Conservation (phyloP, 1,140 invertebrate genomes). For the Chrysoperla carnea region DNA sequence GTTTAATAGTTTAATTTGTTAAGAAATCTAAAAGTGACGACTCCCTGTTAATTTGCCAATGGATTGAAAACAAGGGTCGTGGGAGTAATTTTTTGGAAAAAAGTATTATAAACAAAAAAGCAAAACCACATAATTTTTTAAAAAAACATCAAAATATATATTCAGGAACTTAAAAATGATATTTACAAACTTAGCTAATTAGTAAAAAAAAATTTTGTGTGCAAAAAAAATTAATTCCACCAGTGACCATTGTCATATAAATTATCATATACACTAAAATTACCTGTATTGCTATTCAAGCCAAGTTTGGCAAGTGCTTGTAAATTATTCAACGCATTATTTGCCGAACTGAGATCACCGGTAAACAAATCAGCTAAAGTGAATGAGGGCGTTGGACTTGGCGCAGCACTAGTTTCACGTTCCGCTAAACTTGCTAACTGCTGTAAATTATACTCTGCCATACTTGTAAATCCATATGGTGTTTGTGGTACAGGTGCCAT, state of each 20-base stretch:
- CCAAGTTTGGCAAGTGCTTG: constrained; percentile 77
- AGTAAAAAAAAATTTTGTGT: constrained; percentile 8
- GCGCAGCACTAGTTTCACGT: constrained; percentile 38
- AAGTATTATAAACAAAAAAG: neutral
- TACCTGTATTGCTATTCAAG: constrained; percentile 39
- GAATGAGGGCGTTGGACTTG: constrained; percentile 42
- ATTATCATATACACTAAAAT: neutral
- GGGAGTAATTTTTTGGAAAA: no score
- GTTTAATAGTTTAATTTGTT: no score
- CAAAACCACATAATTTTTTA: constrained; percentile 2
- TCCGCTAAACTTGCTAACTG: constrained; percentile 63
- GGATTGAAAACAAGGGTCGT: no score
- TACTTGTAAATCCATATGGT: constrained; percentile 38
- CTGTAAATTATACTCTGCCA: constrained; percentile 68
- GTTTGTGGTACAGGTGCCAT: constrained; percentile 20
- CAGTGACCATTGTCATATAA: neutral
- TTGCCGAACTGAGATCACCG: constrained; percentile 45
- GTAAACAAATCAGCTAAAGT: constrained; percentile 54
- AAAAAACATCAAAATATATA: neutral
- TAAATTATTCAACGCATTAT: constrained; percentile 69
- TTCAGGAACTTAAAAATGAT: constrained; percentile 1
- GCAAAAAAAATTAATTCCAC: neutral
- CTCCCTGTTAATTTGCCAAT: no score
- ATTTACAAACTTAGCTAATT: constrained; percentile 10
- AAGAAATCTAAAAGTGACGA: no score